phyloP scores from a whole-genome alignment of 64 coral and sea anemone species.

The Dendrophyllia cribrosa region DNA sequence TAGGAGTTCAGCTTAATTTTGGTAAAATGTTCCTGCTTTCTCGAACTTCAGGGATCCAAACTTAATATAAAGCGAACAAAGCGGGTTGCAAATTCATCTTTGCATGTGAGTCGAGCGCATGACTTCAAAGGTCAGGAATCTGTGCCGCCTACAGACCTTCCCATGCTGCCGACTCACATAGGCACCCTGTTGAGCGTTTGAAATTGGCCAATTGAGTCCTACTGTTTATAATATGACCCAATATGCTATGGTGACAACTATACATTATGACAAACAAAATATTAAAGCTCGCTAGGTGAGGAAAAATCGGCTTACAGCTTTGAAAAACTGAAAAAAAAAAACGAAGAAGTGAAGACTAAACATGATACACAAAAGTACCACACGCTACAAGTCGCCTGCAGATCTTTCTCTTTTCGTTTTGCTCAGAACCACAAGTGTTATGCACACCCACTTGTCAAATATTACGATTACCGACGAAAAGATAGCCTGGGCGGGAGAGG shows the following conservation, averaged over 20 bases:
- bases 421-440: too few species aligned
- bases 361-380: too few species aligned
- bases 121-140: conserved; percentile 16
- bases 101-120: background rate
- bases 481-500: too few species aligned
- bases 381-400: too few species aligned
- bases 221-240: background rate
- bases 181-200: background rate
- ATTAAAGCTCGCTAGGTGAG: too few species aligned
- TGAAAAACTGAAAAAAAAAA: too few species aligned
- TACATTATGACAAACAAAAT: background rate
- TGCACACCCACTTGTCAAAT: too few species aligned
- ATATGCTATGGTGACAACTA: background rate
- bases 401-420: too few species aligned
- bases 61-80: background rate
- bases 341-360: too few species aligned
- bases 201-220: background rate
- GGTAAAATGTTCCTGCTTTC: background rate
- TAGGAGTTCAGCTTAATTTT: background rate
- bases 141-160: background rate
- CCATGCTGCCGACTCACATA: background rate
- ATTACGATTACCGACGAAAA: too few species aligned
- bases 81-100: background rate
- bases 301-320: too few species aligned
- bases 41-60: background rate